phyloP scores from a whole-genome alignment of 2,113 vertebrate species.

The Pollimyrus isidori region DNA sequence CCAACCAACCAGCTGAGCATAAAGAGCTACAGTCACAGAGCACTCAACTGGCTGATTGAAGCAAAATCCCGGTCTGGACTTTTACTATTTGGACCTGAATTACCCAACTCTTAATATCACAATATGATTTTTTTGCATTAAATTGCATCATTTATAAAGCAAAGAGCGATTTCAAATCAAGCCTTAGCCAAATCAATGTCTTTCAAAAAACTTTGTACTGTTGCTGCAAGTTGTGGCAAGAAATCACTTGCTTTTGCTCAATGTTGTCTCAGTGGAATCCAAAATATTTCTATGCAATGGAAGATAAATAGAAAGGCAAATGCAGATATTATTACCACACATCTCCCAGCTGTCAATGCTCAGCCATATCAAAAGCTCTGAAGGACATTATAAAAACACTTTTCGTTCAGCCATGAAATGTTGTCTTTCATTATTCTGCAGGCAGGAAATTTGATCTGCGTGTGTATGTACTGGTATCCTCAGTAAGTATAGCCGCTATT shows the following conservation, averaged over 20 bases:
- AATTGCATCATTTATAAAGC: neutral
- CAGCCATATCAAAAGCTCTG: neutral
- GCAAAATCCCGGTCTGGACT: too few species aligned
- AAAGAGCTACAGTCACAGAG: too few species aligned
- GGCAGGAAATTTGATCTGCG: slow-evolving; percentile 80
- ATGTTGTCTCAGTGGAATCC: neutral
- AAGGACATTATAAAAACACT: neutral
- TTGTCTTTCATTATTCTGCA: slow-evolving; percentile 34
- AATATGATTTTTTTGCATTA: neutral
- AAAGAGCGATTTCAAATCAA: neutral
- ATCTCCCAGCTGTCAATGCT: neutral
- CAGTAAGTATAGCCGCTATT: slow-evolving; percentile 51
- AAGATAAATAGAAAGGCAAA: neutral
- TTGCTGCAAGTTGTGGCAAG: neutral
- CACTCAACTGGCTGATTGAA: too few species aligned
- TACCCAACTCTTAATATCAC: neutral
- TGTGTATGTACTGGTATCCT: slow-evolving; percentile 74
- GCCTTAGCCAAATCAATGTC: neutral
- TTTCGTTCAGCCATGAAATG: neutral
- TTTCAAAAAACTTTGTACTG: neutral
- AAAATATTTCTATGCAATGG: neutral
- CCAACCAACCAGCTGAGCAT: too few species aligned
- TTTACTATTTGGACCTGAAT: too few species aligned
- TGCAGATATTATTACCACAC: neutral
- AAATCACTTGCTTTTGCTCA: neutral